Base-by-base conservation (phyloP, 1,140 invertebrate genomes). In the Tetragnatha versicolor region DNA sequence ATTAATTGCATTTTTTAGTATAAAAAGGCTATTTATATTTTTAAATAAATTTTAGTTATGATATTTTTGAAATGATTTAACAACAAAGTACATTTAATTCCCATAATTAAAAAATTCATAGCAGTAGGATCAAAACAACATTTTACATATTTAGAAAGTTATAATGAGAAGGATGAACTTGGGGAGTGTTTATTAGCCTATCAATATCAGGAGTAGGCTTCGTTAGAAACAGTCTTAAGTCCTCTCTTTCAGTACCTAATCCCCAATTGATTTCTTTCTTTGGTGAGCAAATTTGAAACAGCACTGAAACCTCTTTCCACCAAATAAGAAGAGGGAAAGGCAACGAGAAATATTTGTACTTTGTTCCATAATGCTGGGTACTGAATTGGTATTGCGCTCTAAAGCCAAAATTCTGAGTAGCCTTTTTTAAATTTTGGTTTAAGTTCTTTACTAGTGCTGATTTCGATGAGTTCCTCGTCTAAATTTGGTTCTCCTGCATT, bases 261-360 rank as follows among this genome's bases (percentile, higher is more conserved):
- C n/a, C n/a, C n/a, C n/a, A n/a, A n/a, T 31, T 33, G n/a, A 37
- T 73, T 80, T 80, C 60, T 80, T 27, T 80, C 66, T 55, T 80
- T 80, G 7, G 79, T 66, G 9, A 80, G 39, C n/a, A 75, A 79
- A 73, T 79, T 81, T n/a, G n/a, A n/a, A n/a, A n/a, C n/a, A n/a
- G n/a, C n/a, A n/a, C n/a, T n/a, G n/a, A n/a, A n/a, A n/a, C n/a
- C n/a, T n/a, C n/a, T n/a, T n/a, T n/a, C n/a, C n/a, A n/a, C n/a
- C n/a, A n/a, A n/a, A n/a, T n/a, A 81, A 25, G 61, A 82, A 17
- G 76, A 79, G 33, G 61, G 79, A 47, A 82, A 82, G 14, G 81
- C 77, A 65, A 82, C 72, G 10, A 82, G 66, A 60, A 45, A 78
- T 39, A 37, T 70, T 47, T 75, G 35, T 1, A 81, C 47, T 42